Evolutionary conservation across 1,140 invertebrate species (phyloP), one percentile per base, ranked within the genome.

Genomic region (Lordiphosa clarofinis): DNA sequence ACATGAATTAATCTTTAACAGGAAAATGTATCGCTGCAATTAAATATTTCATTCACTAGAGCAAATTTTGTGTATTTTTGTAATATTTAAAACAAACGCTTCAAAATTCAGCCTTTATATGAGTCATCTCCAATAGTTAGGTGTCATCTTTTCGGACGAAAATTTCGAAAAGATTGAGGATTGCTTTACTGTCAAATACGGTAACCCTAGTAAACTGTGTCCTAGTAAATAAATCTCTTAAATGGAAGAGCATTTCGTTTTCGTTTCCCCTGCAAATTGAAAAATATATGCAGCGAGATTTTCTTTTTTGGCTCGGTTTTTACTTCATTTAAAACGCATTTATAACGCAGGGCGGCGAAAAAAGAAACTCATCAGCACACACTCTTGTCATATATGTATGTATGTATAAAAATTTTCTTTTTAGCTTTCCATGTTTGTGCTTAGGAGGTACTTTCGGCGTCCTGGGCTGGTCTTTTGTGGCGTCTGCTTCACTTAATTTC

Each of bases 281-380:
- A 10, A 13, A 10, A 13, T 52, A 52, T 49, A 48, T 61, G 47
- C 28, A 31, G 7, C 24, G 35, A 43, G 56, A 66, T 57, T 57
- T 57, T 66, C 28, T 69, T 69, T 70, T 70, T 78, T 56, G 72
- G 68, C 76, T 84, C 76, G 72, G 67, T 8, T 72, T 82, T 81
- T 81, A 81, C 78, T 84, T 84, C 78, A 84, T 84, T 84, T 84
- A 84, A 84, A 84, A 84, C 78, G 78, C 78, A 84, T 84, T 84
- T 84, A 84, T 84, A 84, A 78, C 66, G 55, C 47, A 47, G 65
- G 64, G 62, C 76, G 63, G 54, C 56, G 46, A 75, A 68, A 69
- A 69, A 65, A 82, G 78, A 84, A 82, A 84, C 78, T 82, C 78
- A 82, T 82, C 78, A 82, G 69, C 53, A 44, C 53, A 56, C 46